phyloP scores from a whole-genome alignment of 1,140 invertebrate species.

The Subanguina moxae region DNA sequence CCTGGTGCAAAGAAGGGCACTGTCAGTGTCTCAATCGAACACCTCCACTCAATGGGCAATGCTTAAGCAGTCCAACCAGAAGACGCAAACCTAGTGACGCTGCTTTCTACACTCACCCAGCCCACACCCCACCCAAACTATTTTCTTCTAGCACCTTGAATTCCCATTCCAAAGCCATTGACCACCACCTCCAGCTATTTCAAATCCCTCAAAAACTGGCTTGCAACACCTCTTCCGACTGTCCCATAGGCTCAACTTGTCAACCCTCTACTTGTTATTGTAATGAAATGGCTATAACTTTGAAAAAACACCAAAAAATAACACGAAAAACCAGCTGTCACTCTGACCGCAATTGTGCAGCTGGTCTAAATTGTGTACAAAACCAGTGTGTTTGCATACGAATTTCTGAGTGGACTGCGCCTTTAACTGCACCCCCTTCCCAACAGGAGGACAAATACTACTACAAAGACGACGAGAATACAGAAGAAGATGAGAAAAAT shows the following conservation, averaged over 20 bases:
- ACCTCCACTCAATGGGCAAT: background rate
- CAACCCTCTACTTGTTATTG: background rate
- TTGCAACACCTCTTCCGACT: background rate
- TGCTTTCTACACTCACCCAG: background rate
- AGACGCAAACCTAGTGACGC: background rate
- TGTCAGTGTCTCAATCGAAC: background rate
- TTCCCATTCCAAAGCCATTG: background rate
- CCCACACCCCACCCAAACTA: background rate
- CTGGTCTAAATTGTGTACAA: background rate
- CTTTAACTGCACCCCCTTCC: too few relatives aligned
- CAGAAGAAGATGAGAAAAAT: background rate
- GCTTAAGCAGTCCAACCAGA: background rate
- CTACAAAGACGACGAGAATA: too few relatives aligned
- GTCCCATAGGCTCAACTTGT: background rate
- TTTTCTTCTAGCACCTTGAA: background rate
- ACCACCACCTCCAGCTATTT: background rate
- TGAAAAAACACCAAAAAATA: background rate
- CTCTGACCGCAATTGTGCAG: background rate
- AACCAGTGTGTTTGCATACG: slow-evolving; percentile 2
- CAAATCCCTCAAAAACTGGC: background rate
- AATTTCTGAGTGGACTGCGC: background rate
- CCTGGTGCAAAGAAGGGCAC: background rate
- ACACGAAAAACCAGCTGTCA: background rate
- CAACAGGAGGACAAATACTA: too few relatives aligned
- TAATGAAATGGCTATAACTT: background rate